Evolutionary conservation across 2,888 invertebrate species (phyloP), one percentile per base, ranked within the genome.

Genomic region (Pemphredon lugubris): DNA sequence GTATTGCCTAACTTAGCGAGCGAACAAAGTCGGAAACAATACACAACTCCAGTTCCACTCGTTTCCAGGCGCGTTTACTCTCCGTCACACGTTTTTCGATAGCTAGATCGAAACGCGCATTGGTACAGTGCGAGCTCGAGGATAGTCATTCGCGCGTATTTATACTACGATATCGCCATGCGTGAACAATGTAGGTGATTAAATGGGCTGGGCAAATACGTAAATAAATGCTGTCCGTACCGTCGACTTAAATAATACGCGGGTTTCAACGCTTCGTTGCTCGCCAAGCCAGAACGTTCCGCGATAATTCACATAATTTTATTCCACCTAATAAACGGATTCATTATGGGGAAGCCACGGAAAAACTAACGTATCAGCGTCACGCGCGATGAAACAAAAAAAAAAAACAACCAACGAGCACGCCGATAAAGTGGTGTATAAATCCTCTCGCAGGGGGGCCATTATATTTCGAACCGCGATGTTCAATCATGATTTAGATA

Each of bases 391-490:
- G 34, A 4, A n/a, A 9, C 34, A 1, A 34, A 7, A 7, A 64
- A 67, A 67, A 73, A 57, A 58, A 30, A 54, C 32, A 18, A 30
- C 14, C 20, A n/a, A n/a, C n/a, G n/a, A n/a, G 5, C 21, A 9
- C 4, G 20, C 26, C 57, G 71, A 71, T 71, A 71, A 70, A 71
- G 14, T 51, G 47, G 42, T 47, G 61, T 68, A 72, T 72, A 72
- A 72, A 72, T 70, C 64, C 53, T 59, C 39, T 32, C 32, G 54
- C 63, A 48, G 59, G 58, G 63, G 53, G 54, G 39, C 70, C 64
- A 70, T 72, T 70, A 72, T 64, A 72, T 70, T 64, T 70, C 58
- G 54, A 70, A 64, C 47, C 57, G 50, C 42, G 39, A 14, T 30
- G 39, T 37, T 47, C 51, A 32, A 39, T 50, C 54, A 61, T 70